phyloP scores from a whole-genome alignment of 2,113 vertebrate species.

The Cricetomys ansorgei region DNA sequence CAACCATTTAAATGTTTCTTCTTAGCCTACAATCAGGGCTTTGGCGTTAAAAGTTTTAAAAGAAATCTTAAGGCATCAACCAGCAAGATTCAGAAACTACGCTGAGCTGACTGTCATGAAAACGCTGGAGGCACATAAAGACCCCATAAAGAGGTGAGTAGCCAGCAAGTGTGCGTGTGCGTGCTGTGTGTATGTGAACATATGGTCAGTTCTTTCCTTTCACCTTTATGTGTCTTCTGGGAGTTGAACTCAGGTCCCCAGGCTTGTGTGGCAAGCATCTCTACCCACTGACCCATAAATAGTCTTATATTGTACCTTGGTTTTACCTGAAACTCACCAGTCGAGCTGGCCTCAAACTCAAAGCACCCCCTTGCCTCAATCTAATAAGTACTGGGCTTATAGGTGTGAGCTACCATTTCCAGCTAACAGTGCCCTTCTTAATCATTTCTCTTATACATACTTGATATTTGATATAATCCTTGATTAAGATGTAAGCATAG shows the following conservation, averaged over 20 bases:
- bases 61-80: conserved; percentile 96
- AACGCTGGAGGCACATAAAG: conserved; percentile 96
- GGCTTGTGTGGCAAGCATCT: too few relatives aligned
- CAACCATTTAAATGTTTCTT: conserved; percentile 72
- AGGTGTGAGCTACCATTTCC: neutral
- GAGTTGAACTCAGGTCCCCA: neutral
- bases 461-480: neutral
- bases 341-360: neutral
- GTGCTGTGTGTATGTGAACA: neutral
- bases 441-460: neutral
- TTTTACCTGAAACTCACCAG: neutral
- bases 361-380: neutral
- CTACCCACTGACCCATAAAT: neutral
- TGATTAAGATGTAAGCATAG: neutral
- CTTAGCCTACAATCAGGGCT: conserved; percentile 95
- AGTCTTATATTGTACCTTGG: neutral
- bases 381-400: neutral
- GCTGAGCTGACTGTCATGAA: conserved; percentile 99
- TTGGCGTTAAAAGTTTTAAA: conserved; percentile 95
- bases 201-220: neutral
- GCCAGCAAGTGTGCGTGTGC: neutral
- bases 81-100: conserved; percentile 98
- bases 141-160: conserved; percentile 95
- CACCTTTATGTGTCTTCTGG: neutral
- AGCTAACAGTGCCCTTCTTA: neutral